These are phyloP conservation scores for Euglossa dilemma DNA, from an alignment of 1,140 invertebrate species.

Conservation along the genomic window DNA sequence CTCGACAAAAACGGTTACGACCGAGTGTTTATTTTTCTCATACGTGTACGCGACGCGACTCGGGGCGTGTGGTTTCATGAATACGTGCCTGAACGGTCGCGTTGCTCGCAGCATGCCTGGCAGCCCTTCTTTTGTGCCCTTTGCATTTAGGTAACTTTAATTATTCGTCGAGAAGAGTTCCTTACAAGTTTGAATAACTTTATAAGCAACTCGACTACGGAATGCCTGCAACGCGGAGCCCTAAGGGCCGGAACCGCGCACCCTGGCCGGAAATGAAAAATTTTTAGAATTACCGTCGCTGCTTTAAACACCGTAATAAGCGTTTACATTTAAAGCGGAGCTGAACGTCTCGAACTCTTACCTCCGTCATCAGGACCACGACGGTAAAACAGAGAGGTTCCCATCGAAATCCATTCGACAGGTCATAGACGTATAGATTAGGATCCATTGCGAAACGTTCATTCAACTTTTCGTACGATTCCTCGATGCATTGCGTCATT, in stretches of 20 bases:
- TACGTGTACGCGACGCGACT: not conserved
- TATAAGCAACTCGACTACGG: constrained; percentile 64
- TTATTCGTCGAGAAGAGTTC: constrained; percentile 65
- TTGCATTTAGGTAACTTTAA: constrained; percentile 69
- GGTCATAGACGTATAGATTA: no score
- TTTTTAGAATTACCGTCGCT: constrained; percentile 58
- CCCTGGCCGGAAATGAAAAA: constrained; percentile 53
- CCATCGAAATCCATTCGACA: no score
- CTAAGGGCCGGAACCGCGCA: constrained; percentile 40
- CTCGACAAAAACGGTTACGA: constrained; percentile 1
- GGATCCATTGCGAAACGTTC: no score
- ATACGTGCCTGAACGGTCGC: constrained; percentile 31
- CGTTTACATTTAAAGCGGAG: constrained; percentile 34
- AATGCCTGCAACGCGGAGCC: constrained; percentile 56
- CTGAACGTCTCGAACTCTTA: not conserved
- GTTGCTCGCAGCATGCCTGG: constrained; percentile 52
- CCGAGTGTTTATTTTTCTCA: constrained; percentile 8
- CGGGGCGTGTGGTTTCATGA: constrained; percentile 21
- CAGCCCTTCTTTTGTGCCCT: constrained; percentile 62
- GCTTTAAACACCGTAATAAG: constrained; percentile 44
- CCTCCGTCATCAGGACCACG: no score
- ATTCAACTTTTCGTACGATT: no score
- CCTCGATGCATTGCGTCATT: no score
- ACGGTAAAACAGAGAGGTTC: no score
- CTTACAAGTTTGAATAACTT: constrained; percentile 69